phyloP scores from a whole-genome alignment of 2,888 invertebrate genomes.

The Dolichopus griseipennis region DNA sequence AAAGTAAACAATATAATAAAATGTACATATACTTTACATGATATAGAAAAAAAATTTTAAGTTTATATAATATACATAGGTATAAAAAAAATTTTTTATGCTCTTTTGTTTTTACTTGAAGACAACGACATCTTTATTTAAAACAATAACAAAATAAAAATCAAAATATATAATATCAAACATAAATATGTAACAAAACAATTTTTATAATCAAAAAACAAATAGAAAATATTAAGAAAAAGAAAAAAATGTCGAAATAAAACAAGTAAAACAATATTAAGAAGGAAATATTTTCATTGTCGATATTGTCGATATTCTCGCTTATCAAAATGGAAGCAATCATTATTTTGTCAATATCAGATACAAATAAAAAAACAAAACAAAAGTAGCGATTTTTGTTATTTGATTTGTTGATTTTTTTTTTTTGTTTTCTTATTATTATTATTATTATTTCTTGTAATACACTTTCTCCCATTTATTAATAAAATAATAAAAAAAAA shows the following conservation, averaged over 20 bases:
- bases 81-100: not conserved
- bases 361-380: not conserved
- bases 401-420: too few species aligned
- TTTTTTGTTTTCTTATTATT: too few species aligned
- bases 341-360: not conserved
- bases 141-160: too few species aligned
- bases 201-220: not conserved
- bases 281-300: not conserved
- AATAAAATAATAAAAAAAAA: too few species aligned
- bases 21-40: too few species aligned
- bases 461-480: too few species aligned
- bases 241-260: too few species aligned
- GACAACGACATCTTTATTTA: not conserved
- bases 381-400: too few species aligned
- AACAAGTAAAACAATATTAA: not conserved
- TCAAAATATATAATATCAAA: too few species aligned
- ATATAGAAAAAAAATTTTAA: not conserved
- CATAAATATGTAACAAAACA: not conserved
- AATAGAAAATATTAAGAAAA: not conserved
- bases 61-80: too few species aligned
- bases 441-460: too few species aligned
- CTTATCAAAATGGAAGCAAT: not conserved
- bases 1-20: too few species aligned
- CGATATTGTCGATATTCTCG: conserved; percentile 4
- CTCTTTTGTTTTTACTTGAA: not conserved